These are phyloP conservation scores for Pteronotus mesoamericanus DNA, from an alignment of 2,797 vertebrate species.

Conservation along the genomic window DNA sequence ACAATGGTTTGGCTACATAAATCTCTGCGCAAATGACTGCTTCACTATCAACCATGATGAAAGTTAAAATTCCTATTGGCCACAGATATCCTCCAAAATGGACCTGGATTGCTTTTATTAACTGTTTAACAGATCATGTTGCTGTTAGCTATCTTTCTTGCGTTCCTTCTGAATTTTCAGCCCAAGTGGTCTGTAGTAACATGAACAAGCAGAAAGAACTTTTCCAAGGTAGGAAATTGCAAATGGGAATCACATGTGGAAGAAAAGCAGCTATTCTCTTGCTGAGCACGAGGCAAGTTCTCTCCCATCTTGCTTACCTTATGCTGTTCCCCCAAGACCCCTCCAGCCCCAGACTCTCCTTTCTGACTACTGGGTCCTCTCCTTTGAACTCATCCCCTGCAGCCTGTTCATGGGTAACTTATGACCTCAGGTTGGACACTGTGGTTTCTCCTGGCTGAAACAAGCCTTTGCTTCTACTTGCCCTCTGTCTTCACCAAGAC, in stretches of 20 bases:
- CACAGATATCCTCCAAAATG: neutral
- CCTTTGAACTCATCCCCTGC: neutral
- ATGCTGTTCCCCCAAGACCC: neutral
- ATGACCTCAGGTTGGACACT: neutral
- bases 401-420: neutral
- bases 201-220: neutral
- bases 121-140: neutral
- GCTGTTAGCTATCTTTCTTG: neutral
- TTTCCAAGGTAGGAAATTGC: neutral
- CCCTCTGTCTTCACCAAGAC: neutral
- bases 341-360: neutral
- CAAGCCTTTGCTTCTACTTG: neutral
- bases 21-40: neutral
- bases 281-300: neutral
- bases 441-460: neutral
- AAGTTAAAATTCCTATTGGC: neutral
- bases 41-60: neutral
- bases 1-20: neutral
- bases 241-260: neutral
- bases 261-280: neutral
- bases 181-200: neutral
- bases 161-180: neutral
- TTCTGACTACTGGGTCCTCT: neutral
- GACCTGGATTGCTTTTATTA: neutral
- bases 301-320: neutral